Evolutionary conservation across 2,888 invertebrate genomes (phyloP).

Genomic region (Xanthia togata): DNA sequence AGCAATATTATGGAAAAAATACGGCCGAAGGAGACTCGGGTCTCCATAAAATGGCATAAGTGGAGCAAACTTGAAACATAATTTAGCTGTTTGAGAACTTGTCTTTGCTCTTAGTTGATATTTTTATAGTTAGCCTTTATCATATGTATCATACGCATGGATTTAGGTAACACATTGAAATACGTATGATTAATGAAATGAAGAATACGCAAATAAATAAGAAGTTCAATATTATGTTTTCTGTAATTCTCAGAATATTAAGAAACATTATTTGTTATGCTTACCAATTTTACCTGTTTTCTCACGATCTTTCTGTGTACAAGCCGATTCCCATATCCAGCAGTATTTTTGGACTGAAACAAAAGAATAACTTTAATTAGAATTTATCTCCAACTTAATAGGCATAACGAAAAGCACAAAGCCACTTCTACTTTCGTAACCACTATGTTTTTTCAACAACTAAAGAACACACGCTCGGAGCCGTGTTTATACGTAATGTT

Average conservation of each 20-base stretch:
- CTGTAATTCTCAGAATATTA: neutral
- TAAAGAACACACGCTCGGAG: constrained; percentile 63
- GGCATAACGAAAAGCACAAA: constrained; percentile 20
- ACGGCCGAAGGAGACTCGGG: constrained; percentile 75
- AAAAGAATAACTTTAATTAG: neutral
- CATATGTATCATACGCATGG: constrained; percentile 42
- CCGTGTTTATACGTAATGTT: constrained; percentile 69
- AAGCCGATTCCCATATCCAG: neutral
- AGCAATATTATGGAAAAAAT: constrained; percentile 80
- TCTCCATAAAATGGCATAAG: constrained; percentile 79
- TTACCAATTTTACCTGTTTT: neutral
- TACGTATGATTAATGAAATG: constrained; percentile 15
- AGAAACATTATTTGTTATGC: neutral
- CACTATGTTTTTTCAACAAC: constrained; percentile 50
- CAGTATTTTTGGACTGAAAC: neutral
- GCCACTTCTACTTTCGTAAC: constrained; percentile 31
- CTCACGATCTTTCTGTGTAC: neutral
- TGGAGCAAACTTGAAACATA: constrained; percentile 79
- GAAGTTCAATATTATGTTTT: neutral
- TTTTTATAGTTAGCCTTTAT: constrained; percentile 63
- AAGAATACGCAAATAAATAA: neutral
- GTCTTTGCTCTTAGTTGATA: constrained; percentile 69
- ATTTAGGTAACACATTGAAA: constrained; percentile 14
- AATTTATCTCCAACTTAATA: neutral
- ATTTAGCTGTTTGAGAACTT: constrained; percentile 77